These are phyloP conservation scores for Alectura lathami DNA, from an alignment of 2,113 vertebrate species.

Conservation along the genomic window DNA sequence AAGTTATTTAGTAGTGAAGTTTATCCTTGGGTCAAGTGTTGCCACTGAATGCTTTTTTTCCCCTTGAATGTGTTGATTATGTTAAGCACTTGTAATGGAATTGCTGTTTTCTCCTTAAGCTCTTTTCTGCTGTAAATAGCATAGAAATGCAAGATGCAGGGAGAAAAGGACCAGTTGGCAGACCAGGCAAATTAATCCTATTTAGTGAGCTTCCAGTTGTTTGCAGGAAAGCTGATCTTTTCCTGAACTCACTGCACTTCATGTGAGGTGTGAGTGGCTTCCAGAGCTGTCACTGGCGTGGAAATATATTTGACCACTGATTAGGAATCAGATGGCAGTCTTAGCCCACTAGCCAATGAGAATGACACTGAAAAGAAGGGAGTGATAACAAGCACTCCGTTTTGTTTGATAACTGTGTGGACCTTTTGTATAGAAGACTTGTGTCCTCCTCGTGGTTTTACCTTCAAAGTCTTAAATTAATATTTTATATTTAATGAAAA, in stretches of 20 bases:
- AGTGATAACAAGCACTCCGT: not conserved
- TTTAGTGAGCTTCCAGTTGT: conserved; percentile 39
- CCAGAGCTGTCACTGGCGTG: conserved; percentile 55
- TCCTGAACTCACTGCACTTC: conserved; percentile 29
- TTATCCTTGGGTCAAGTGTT: not conserved
- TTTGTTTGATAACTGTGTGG: not conserved
- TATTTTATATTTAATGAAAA: not conserved
- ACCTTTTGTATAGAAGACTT: not conserved
- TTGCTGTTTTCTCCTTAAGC: not conserved
- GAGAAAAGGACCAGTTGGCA: conserved; percentile 11
- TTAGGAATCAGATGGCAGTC: conserved; percentile 19
- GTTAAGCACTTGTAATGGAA: not conserved
- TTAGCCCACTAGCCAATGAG: not conserved
- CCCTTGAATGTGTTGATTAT: not conserved
- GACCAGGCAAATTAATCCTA: conserved; percentile 4
- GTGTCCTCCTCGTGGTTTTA: not conserved
- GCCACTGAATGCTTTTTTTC: not conserved
- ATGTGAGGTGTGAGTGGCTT: conserved; percentile 62
- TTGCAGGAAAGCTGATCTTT: conserved; percentile 51
- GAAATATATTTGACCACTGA: conserved; percentile 67
- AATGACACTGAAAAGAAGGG: not conserved
- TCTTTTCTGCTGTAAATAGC: conserved; percentile 23
- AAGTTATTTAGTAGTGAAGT: not conserved
- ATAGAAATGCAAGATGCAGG: not conserved
- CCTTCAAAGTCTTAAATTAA: not conserved